Conservation (phyloP, 2,113 vertebrate species). For the Periophthalmus modestus region DNA sequence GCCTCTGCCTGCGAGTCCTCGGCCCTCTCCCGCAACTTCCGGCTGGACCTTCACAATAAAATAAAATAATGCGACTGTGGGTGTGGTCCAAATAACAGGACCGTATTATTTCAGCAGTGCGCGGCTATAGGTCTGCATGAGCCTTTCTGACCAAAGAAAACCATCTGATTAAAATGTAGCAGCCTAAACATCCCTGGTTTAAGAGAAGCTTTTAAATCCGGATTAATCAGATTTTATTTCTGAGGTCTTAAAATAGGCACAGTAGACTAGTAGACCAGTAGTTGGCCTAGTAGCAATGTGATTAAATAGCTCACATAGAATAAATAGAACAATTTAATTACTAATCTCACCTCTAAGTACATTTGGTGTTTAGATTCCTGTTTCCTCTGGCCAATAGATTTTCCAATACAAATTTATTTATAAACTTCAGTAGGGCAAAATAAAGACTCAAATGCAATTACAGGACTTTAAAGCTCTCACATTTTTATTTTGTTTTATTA, state of each 20-base stretch:
- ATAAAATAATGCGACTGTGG: background rate
- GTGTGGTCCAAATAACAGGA: background rate
- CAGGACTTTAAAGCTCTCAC: background rate
- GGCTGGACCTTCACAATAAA: slow-evolving; percentile 7
- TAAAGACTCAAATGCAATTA: background rate
- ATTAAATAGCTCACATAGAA: background rate
- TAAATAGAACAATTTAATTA: background rate
- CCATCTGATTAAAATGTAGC: background rate
- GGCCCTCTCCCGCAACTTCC: slow-evolving; percentile 7
- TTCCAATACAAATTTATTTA: no score
- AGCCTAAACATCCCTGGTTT: background rate
- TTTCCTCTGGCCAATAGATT: background rate
- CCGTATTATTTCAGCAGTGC: no score
- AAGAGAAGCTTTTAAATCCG: background rate
- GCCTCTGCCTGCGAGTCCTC: slow-evolving; percentile 2
- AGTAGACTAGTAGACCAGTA: background rate
- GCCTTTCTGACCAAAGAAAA: background rate
- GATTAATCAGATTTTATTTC: background rate
- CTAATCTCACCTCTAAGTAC: background rate
- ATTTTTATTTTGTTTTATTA: background rate
- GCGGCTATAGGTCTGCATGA: background rate
- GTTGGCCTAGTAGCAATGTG: background rate
- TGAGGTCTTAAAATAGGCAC: background rate
- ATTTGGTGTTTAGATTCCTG: background rate
- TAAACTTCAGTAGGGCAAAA: background rate